Percentiles rank a stretch among this genome's conserved stretches.
Conservation (phyloP, 92 coral and sea anemone species). For the Epizoanthus ramosus region DNA sequence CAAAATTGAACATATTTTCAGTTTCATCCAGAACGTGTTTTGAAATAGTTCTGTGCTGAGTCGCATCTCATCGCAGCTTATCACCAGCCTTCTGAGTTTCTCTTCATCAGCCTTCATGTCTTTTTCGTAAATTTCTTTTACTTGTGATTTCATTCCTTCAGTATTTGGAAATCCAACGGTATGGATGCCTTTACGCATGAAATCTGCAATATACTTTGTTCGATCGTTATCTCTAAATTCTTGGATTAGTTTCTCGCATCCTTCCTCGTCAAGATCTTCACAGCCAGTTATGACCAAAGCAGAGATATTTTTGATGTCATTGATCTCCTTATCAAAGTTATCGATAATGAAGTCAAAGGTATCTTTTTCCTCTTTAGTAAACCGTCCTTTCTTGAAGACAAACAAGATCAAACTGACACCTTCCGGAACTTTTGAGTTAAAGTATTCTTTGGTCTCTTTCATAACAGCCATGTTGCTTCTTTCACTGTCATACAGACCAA, state of each 20-base stretch:
- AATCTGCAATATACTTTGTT: neutral
- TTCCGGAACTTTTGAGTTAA: neutral
- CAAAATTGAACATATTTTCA: too few species aligned
- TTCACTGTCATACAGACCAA: neutral
- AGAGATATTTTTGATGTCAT: neutral
- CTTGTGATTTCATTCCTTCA: neutral
- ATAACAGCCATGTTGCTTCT: neutral
- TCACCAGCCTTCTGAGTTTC: neutral
- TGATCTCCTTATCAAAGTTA: neutral
- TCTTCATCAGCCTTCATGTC: constrained; percentile 8
- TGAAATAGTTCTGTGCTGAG: too few species aligned
- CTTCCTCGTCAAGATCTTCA: constrained; percentile 16
- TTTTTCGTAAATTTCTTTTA: neutral
- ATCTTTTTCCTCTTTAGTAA: neutral
- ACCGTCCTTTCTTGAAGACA: neutral
- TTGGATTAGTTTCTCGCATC: neutral
- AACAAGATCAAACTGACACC: constrained; percentile 14
- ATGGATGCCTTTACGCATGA: constrained; percentile 6
- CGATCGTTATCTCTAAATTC: neutral
- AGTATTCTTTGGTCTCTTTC: neutral
- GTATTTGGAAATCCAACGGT: constrained; percentile 13
- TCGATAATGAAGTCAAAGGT: neutral
- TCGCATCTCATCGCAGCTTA: neutral
- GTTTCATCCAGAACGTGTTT: too few species aligned
- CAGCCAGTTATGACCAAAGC: constrained; percentile 43